Percentiles rank a stretch among this genome's conserved stretches.
phyloP scores from a whole-genome alignment of 2,113 vertebrate species.

The Lepus europaeus region DNA sequence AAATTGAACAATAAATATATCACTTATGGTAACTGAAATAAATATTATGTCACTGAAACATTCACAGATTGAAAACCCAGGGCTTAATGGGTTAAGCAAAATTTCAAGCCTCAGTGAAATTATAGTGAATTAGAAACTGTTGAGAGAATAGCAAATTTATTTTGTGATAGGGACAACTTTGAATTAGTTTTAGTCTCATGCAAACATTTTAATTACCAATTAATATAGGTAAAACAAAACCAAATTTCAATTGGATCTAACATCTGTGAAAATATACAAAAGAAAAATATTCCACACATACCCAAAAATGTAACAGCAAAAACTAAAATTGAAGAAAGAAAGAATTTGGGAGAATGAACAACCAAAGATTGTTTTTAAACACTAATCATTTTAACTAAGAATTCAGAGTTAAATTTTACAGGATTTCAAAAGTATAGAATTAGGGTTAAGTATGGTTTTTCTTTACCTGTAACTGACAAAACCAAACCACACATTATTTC shows the following conservation, averaged over 20 bases:
- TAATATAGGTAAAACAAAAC: slow-evolving; percentile 51
- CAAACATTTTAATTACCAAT: slow-evolving; percentile 30
- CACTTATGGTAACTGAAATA: too few relatives aligned
- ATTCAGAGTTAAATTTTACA: not conserved
- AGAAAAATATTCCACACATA: not conserved
- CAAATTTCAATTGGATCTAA: not conserved
- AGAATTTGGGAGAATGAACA: not conserved
- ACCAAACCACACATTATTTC: not conserved
- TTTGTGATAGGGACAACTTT: not conserved
- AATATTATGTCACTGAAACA: too few relatives aligned
- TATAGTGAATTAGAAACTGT: not conserved
- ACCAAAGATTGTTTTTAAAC: slow-evolving; percentile 43
- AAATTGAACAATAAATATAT: too few relatives aligned
- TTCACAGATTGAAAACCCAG: too few relatives aligned
- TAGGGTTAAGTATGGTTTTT: not conserved
- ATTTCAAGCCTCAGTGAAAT: slow-evolving; percentile 33
- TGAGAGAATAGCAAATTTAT: not conserved
- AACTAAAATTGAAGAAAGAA: slow-evolving; percentile 44
- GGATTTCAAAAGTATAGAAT: not conserved
- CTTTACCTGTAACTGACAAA: slow-evolving; percentile 34
- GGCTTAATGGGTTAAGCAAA: not conserved
- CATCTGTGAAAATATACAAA: slow-evolving; percentile 38
- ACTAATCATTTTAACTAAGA: slow-evolving; percentile 47
- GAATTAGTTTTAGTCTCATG: not conserved
- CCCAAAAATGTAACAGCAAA: not conserved